Base-by-base conservation (phyloP, 2,113 vertebrate genomes). In the Paracanthobrama guichenoti region DNA sequence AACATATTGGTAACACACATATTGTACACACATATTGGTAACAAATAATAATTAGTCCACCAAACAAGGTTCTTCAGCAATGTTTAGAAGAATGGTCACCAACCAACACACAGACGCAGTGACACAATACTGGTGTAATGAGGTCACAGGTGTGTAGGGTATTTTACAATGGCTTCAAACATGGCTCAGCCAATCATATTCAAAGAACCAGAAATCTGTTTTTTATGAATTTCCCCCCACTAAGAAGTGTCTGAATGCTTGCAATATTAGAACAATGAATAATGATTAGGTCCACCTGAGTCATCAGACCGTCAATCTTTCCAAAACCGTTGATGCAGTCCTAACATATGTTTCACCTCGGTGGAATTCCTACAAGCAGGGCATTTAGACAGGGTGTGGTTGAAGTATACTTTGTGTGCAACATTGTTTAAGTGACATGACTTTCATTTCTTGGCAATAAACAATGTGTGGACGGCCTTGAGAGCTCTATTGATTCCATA, bases 351-450 rank as follows among this genome's bases (percentile, higher is more conserved):
- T 42, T 71, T 71, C 35, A 71, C 10, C 67, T 42, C 4, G 22
- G 35, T 71, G 35, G 67, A 10, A 71, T 42, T 71, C 20, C 31
- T 20, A 31, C 13, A 66, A 66, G 66, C 35, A 22, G 66, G 66
- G 31, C 66, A 42, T 66, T 66, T 71, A 71, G 35, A 42, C 9
- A 42, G 67, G 66, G 66, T 39, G 66, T 69, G 66, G 35, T 71
- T 71, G 20, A 71, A 42, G 10, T 71, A 42, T 71, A 35, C 4
- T 71, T n/a, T 22, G 35, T 42, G 35, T 71, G 8, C 9, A 71
- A 42, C 67, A 42, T 42, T 71, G 67, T 39, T 39, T 22, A 69
- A 39, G 18, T 20, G 10, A n/a, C 20, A 71, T 71, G 20, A 42
- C 35, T 71, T 42, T 66, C 0, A 16, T 31, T 66, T 22, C 67